Base-by-base conservation (phyloP, 2,113 vertebrate genomes). In the Anarrhichthys ocellatus region DNA sequence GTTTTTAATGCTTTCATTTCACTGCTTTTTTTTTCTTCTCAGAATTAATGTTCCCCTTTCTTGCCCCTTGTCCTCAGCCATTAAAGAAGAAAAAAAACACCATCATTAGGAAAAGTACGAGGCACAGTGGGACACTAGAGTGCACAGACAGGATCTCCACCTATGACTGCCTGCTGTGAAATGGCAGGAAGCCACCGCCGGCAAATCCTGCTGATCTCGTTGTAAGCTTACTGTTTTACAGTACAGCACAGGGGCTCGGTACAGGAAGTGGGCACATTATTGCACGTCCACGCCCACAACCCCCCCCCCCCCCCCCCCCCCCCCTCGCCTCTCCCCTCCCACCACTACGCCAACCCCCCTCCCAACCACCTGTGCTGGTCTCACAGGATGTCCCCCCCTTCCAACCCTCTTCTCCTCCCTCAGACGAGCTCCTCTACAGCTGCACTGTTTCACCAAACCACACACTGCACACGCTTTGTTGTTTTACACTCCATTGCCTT, bases 181-280 rank as follows among this genome's bases (percentile, higher is more conserved):
- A 74, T 80, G 80, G 86, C 69, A 56, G 91, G 44, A 48, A 92
- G 87, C 74, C 22, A 92, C 85, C 61, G 9, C 73, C 78, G 79
- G 92, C 78, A 32, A 91, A 88, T 91, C 78, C 62, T 77, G 93
- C 76, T 92, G 91, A 92, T 91, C 90, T 73, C 0, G 88, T 91
- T 87, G 91, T 86, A 65, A 89, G 87, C 89, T 92, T 24, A 91
- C 70, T 5, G 44, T 85, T 91, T 94, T 91, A 82, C 83, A 93
- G 94, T 74, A 11, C 83, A 83, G 86, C 74, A 50, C 84, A 81
- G 61, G 70, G 81, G 86, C 81, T 75, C 17, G 15, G 91, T 87
- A 89, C 92, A 96, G 97, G 97, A 98, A 96, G 96, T 95, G 96
- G 96, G 96, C 92, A 94, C 91, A 94, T 89, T 70, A 74, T 87